These are phyloP conservation scores for Passerina amoena DNA, from an alignment of 2,113 vertebrate species.

Conservation along the genomic window DNA sequence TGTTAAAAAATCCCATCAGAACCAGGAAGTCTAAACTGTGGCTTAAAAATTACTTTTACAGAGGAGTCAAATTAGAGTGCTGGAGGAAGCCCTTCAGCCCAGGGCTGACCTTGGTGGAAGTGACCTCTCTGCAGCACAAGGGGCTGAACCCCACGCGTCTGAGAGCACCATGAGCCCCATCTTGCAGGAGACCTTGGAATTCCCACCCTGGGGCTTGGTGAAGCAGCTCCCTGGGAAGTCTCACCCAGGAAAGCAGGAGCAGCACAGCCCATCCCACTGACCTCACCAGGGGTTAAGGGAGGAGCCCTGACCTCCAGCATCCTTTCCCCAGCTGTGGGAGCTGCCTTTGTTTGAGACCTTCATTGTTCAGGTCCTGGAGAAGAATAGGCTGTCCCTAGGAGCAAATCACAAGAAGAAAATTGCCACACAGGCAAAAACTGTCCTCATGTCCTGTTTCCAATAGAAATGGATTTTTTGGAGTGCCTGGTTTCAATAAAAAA, in stretches of 20 bases:
- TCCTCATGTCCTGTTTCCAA: slow-evolving; percentile 42
- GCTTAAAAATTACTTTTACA: background rate
- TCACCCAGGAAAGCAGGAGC: background rate
- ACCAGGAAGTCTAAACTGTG: background rate
- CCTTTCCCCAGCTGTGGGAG: slow-evolving; percentile 26
- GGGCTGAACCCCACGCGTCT: background rate
- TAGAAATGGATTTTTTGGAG: background rate
- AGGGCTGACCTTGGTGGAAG: background rate
- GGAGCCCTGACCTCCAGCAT: background rate
- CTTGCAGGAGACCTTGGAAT: background rate
- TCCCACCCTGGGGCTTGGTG: background rate
- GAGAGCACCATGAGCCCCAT: background rate
- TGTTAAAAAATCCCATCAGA: background rate
- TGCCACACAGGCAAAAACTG: slow-evolving; percentile 17
- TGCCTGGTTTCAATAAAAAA: slow-evolving; percentile 43
- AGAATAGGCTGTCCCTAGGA: background rate
- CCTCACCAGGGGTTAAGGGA: background rate
- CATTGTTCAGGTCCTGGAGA: slow-evolving; percentile 32
- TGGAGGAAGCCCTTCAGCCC: background rate
- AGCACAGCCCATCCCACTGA: background rate
- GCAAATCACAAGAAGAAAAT: background rate
- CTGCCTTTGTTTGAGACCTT: background rate
- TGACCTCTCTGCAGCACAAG: background rate
- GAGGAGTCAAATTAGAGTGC: background rate
- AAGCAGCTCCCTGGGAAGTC: background rate